Conservation (phyloP, 2,888 invertebrate genomes). For the Caenorhabditis sp. region DNA sequence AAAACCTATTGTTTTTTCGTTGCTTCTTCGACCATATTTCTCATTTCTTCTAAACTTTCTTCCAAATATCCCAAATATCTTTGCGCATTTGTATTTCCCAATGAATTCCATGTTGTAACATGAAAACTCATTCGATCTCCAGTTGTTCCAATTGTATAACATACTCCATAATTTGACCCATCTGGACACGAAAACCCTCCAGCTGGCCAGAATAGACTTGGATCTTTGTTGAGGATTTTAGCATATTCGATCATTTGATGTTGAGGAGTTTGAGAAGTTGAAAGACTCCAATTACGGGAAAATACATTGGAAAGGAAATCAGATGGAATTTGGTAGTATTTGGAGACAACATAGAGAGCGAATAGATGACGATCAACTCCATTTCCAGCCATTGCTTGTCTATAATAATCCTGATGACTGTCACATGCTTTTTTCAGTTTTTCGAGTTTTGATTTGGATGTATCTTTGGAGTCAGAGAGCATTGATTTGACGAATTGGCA, state of each 20-base stretch:
- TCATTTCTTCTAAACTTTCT: constrained; percentile 52
- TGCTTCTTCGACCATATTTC: constrained; percentile 47
- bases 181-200: constrained; percentile 64
- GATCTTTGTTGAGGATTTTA: constrained; percentile 50
- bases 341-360: constrained; percentile 95
- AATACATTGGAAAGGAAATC: constrained; percentile 80
- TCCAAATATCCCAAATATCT: constrained; percentile 48
- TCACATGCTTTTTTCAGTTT: constrained; percentile 72
- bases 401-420: constrained; percentile 85
- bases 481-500: constrained; percentile 91
- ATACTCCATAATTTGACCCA: constrained; percentile 63
- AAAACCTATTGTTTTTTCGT: constrained; percentile 10
- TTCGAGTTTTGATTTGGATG: constrained; percentile 38
- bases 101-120: constrained; percentile 55
- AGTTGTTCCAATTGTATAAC: constrained; percentile 61
- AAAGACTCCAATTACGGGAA: constrained; percentile 89
- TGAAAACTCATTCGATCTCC: constrained; percentile 62
- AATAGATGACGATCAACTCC: constrained; percentile 89
- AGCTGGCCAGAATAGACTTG: constrained; percentile 63
- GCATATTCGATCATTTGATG: constrained; percentile 60
- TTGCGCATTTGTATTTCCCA: constrained; percentile 45
- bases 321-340: constrained; percentile 84
- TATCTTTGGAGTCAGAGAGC: constrained; percentile 78
- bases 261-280: constrained; percentile 58
- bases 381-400: constrained; percentile 93